phyloP scores from a whole-genome alignment of 92 coral and sea anemone species.

The Porites rus region DNA sequence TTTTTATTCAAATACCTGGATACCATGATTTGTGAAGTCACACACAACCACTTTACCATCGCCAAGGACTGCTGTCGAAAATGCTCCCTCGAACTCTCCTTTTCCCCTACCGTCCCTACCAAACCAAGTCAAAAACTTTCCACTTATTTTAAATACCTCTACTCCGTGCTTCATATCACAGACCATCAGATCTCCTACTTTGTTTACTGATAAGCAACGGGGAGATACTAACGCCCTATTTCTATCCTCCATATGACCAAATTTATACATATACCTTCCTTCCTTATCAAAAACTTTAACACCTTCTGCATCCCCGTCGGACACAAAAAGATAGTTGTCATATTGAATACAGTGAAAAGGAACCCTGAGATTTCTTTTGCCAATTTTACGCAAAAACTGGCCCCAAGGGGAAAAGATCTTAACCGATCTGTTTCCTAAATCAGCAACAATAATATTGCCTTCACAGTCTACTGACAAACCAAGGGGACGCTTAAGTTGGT shows the following conservation, averaged over 20 bases:
- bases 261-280: neutral
- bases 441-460: neutral
- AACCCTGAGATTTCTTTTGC: neutral
- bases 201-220: neutral
- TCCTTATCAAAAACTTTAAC: constrained; percentile 18
- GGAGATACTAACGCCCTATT: neutral
- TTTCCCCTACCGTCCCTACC: neutral
- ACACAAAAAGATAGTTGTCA: neutral
- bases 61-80: constrained; percentile 5
- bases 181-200: neutral
- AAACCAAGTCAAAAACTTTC: neutral
- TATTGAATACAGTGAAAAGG: constrained; percentile 36
- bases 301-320: constrained; percentile 4
- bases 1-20: neutral
- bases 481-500: too few species aligned
- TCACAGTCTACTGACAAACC: too few species aligned
- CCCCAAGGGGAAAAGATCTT: constrained; percentile 8
- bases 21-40: neutral
- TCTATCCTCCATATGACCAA: neutral
- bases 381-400: neutral
- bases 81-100: neutral
- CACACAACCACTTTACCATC: constrained; percentile 1
- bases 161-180: neutral
- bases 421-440: neutral
- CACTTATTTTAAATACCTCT: neutral